phyloP scores from a whole-genome alignment of 2,888 invertebrate species.

The Hymenopus coronatus region DNA sequence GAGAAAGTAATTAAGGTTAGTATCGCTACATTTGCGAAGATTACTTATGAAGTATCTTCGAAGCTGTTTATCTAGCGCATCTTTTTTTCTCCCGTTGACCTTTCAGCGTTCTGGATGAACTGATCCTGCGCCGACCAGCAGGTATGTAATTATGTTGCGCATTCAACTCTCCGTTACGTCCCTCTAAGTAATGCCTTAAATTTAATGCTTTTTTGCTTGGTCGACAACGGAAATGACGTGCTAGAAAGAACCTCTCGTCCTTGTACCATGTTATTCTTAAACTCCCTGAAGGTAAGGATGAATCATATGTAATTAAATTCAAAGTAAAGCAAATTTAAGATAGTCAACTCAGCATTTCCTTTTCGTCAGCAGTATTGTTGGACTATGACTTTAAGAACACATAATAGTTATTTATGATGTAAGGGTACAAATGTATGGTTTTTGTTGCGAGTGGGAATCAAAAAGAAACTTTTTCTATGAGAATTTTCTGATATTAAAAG shows the following conservation, averaged over 20 bases:
- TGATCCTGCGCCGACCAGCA: background rate
- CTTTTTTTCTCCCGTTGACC: background rate
- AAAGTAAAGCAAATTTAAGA: background rate
- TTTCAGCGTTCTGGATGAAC: background rate
- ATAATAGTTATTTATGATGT: too few species aligned
- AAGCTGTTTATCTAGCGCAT: background rate
- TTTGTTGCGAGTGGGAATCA: too few species aligned
- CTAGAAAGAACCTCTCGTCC: background rate
- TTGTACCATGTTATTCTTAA: background rate
- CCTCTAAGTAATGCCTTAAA: background rate
- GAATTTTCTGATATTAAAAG: too few species aligned
- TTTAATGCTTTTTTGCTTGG: background rate
- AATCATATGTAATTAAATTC: background rate
- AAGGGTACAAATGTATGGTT: too few species aligned
- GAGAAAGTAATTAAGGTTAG: too few species aligned
- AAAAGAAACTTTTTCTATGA: too few species aligned
- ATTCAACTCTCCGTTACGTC: background rate
- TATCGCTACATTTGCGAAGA: too few species aligned
- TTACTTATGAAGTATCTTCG: too few species aligned
- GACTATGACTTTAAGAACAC: too few species aligned
- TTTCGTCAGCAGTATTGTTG: background rate
- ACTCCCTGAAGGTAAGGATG: background rate
- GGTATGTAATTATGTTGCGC: background rate
- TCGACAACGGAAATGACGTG: background rate
- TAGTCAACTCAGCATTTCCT: too few species aligned